Evolutionary conservation across 2,113 vertebrate species (phyloP), one percentile per base, ranked within the genome.

Genomic region (Gnathonemus echidnorhynchus): DNA sequence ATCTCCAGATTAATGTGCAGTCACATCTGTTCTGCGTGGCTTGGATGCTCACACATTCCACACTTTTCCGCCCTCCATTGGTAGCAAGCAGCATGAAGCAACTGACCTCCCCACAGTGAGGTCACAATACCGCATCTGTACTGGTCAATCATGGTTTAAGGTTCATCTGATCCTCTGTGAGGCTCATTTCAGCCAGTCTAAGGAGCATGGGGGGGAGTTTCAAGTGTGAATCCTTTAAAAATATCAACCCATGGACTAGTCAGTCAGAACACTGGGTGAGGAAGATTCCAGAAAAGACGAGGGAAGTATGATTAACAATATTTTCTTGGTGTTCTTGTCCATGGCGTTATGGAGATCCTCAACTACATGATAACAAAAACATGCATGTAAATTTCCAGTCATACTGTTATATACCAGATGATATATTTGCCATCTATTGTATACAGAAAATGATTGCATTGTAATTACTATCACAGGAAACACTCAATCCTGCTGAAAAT

Each of bases 11-110:
- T 48, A 49, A 88, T 62, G 92, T 42, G 53, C 45, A 24, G 0
- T 66, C 62, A 90, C 90, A 92, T 89, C 90, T 92, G 90, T 27
- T 3, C 2, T 39, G 80, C 87, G 90, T 90, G 52, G 31, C 62
- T 48, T 86, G 50, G 50, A 27, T 66, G 52, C 8, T 58, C 77
- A 89, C n/a, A 21, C 50, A 21, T 77, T 66, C 49, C 27, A n/a
- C 74, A 83, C 31, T 49, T 84, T 89, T 80, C 74, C 21, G n/a
- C 50, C 70, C 74, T 35, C 35, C 19, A 49, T 49, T 24, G 24
- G 24, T 24, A 49, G 27, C 19, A 88, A 74, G 45, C 58, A 35
- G 88, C 46, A 86, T 46, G 24, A 86, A 86, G 31, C 42, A 2
- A 7, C 74, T 80, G 74, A 80, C 31, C 1, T 52, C 13, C 48